phyloP scores from a whole-genome alignment of 2,113 vertebrate species.

The Hucho hucho region DNA sequence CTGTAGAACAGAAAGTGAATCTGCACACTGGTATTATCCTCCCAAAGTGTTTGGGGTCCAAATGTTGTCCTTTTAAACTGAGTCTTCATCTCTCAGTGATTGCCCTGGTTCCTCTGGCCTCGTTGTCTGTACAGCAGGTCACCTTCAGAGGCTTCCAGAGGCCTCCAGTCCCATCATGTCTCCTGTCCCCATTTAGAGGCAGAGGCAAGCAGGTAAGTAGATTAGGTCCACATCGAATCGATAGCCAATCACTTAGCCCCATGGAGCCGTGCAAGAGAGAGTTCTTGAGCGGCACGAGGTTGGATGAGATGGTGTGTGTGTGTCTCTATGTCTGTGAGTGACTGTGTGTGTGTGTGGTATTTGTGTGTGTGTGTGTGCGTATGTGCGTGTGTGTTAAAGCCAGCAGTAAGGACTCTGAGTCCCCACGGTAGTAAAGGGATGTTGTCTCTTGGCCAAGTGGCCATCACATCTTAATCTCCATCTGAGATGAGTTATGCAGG shows the following conservation, averaged over 20 bases:
- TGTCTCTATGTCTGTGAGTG: background rate
- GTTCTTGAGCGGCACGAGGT: conserved; percentile 22
- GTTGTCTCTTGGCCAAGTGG: conserved; percentile 17
- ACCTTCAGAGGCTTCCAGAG: conserved; percentile 52
- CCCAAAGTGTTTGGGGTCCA: too few species aligned
- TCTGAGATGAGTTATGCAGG: conserved; percentile 44
- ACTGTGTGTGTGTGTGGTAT: too few species aligned
- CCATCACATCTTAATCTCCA: conserved; percentile 50
- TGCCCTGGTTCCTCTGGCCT: background rate
- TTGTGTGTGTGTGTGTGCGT: too few species aligned
- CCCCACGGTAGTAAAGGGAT: conserved; percentile 27
- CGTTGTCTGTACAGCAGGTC: conserved; percentile 43
- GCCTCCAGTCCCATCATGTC: conserved; percentile 25
- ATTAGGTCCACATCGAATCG: conserved; percentile 71
- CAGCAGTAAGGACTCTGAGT: background rate
- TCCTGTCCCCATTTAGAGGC: conserved; percentile 38
- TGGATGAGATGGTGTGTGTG: conserved; percentile 26
- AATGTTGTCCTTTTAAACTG: too few species aligned
- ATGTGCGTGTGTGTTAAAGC: too few species aligned
- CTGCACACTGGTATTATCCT: too few species aligned
- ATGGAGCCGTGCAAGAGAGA: conserved; percentile 43
- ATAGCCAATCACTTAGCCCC: conserved; percentile 75
- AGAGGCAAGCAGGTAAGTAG: conserved; percentile 63
- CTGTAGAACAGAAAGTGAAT: too few species aligned
- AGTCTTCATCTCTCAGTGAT: background rate